Evolutionary conservation across 2,888 invertebrate species (phyloP), one percentile per base, ranked within the genome.

Genomic region (Volucella inanis): DNA sequence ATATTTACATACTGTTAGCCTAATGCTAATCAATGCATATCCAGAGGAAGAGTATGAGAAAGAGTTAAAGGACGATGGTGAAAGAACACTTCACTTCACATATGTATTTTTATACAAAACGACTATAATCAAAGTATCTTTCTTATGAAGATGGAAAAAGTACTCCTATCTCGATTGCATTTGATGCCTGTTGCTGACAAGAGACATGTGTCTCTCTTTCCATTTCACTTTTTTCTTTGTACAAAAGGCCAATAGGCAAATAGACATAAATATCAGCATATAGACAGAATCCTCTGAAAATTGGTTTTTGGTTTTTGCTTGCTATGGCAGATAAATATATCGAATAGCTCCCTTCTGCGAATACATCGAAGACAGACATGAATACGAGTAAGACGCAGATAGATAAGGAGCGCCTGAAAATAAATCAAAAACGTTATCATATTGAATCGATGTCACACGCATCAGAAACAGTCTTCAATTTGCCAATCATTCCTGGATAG

Each of bases 401-500:
- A 75, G 70, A 84, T 84, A 71, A 76, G 84, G 75, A 80, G 70
- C 67, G 80, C 47, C 61, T 65, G 70, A 43, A 67, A 80, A 84
- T 84, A 84, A 84, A 84, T 84, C 84, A 84, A 75, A 71, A 61
- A 75, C 80, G 52, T 59, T 84, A 84, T 84, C 84, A 55, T 65
- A 70, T 31, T 45, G 70, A 79, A 79, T 80, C 80, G 65, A 41
- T 80, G 84, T 80, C 84, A 84, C 55, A 80, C 84, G 70, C 84
- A 70, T 84, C 84, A 70, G 59, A 79, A 52, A 55, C 18, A 80
- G 59, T 43, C 75, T 75, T 84, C 80, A 80, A 75, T 80, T 80
- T 79, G 70, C 75, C 75, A 75, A 65, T 76, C 75, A 71, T 55
- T 79, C 15, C 49, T 79, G 83, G 57, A 84, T 79, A 84, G 75